Percentiles rank a stretch among this genome's conserved stretches.
Evolutionary conservation across 2,888 invertebrate species (phyloP).

Genomic region (Carpatolechia fugitivella): DNA sequence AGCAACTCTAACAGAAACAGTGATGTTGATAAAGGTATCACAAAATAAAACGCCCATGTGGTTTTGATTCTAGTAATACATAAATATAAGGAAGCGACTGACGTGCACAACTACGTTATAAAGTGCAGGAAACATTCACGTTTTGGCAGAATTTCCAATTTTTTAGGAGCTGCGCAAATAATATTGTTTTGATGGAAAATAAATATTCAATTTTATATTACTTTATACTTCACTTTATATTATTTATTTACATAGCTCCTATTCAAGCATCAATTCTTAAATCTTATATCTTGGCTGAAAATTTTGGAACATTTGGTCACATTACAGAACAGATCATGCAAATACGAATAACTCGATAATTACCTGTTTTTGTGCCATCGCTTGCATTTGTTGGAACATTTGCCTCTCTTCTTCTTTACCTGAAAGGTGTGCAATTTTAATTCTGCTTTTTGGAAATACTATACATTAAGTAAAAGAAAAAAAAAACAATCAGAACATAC

Average conservation of each 20-base stretch:
- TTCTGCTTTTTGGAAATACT: conserved; percentile 38
- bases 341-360: conserved; percentile 46
- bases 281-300: not conserved
- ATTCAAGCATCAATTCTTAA: too few species aligned
- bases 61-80: conserved; percentile 51
- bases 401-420: conserved; percentile 97
- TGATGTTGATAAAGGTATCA: conserved; percentile 78
- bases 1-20: conserved; percentile 76
- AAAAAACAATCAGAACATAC: conserved; percentile 77
- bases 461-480: conserved; percentile 10
- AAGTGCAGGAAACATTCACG: conserved; percentile 42
- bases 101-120: conserved; percentile 59
- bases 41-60: conserved; percentile 79
- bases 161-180: not conserved
- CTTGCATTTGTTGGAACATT: conserved; percentile 98
- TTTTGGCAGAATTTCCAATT: conserved; percentile 46
- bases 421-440: conserved; percentile 75
- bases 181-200: not conserved
- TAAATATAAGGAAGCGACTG: conserved; percentile 65
- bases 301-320: conserved; percentile 24
- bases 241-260: not conserved
- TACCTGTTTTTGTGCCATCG: conserved; percentile 98
- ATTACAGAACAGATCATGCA: conserved; percentile 40
- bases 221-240: not conserved
- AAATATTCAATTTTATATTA: not conserved